A percentile compares a stretch with the other conserved stretches of the same genome.
These are phyloP conservation scores for Ptyas mucosa DNA, from an alignment of 2,113 vertebrate species.

Conservation along the genomic window DNA sequence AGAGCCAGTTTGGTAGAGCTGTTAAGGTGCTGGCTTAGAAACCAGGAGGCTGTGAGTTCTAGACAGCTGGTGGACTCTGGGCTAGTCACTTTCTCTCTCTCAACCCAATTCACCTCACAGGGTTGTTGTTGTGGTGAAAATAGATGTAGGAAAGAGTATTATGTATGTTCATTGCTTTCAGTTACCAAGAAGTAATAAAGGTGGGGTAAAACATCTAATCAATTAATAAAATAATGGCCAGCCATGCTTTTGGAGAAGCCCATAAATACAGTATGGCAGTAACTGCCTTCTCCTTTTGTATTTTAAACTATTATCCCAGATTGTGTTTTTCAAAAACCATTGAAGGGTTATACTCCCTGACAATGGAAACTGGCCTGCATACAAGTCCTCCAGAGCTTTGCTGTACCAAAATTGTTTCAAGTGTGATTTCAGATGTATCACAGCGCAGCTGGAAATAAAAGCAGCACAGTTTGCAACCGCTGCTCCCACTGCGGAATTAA, in stretches of 20 bases:
- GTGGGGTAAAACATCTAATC: not conserved
- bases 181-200: not conserved
- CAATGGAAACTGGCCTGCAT: not conserved
- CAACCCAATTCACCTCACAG: not conserved
- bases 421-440: not conserved
- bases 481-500: not conserved
- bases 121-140: not conserved
- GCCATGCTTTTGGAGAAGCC: not conserved
- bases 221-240: not conserved
- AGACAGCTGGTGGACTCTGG: not conserved
- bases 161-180: not conserved
- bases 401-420: not conserved
- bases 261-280: not conserved
- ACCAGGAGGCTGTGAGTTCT: not conserved
- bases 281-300: not conserved
- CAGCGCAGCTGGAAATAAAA: not conserved
- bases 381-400: not conserved
- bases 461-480: not conserved
- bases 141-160: not conserved
- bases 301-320: not conserved
- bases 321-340: not conserved
- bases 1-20: not conserved
- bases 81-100: not conserved
- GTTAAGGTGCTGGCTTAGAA: not conserved
- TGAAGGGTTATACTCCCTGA: not conserved